Conservation (phyloP, 2,888 invertebrate species). For the Stramonita haemastoma region DNA sequence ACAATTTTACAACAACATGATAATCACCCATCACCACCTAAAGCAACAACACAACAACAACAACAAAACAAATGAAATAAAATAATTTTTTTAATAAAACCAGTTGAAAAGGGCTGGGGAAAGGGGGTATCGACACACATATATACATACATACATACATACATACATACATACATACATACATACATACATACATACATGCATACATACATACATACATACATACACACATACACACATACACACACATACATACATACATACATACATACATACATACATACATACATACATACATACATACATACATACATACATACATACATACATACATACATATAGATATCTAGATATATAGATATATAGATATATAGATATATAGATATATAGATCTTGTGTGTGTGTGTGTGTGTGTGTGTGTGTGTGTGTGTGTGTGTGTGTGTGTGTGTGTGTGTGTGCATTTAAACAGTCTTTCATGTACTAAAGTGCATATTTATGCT, state of each 20-base stretch:
- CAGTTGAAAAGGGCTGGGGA: no score
- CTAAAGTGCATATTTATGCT: no score
- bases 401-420: neutral
- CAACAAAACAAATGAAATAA: no score
- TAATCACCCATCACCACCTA: no score
- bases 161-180: constrained; percentile 19
- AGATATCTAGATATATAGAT: neutral
- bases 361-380: neutral
- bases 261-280: neutral
- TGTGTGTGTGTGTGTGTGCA: neutral
- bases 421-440: neutral
- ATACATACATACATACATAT: neutral
- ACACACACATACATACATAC: neutral
- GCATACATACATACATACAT: constrained; percentile 18
- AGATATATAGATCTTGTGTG: neutral
- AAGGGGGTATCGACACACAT: no score
- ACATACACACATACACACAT: constrained; percentile 9
- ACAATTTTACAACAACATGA: no score
- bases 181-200: constrained; percentile 27
- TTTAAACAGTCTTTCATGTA: no score
- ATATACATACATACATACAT: neutral
- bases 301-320: neutral
- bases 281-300: constrained; percentile 18
- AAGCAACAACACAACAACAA: no score
- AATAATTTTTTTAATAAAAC: no score